These are phyloP conservation scores for Cydia pomonella DNA, from an alignment of 1,140 invertebrate species.

Conservation along the genomic window DNA sequence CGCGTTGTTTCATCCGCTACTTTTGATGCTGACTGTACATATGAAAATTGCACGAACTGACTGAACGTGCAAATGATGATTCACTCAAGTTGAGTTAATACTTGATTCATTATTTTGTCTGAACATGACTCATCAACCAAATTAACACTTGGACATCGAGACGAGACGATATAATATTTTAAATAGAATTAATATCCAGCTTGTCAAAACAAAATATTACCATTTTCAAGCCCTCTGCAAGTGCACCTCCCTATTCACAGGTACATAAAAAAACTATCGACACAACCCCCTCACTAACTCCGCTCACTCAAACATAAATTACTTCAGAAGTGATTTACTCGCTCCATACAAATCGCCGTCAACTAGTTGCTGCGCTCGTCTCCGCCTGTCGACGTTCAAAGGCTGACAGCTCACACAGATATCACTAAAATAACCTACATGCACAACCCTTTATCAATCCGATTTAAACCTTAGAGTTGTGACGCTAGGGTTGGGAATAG, in stretches of 20 bases:
- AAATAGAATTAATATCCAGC: too few species aligned
- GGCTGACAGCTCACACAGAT: constrained; percentile 27
- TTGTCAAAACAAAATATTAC: too few species aligned
- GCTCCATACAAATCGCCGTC: constrained; percentile 61
- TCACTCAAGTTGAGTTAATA: too few species aligned
- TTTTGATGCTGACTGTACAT: too few species aligned
- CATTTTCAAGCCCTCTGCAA: too few species aligned
- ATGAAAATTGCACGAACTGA: too few species aligned
- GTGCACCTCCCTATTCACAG: neutral
- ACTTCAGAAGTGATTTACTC: constrained; percentile 73
- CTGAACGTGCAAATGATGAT: too few species aligned
- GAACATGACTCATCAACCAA: too few species aligned
- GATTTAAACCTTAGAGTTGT: neutral
- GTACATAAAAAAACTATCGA: constrained; percentile 41
- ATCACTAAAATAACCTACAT: neutral
- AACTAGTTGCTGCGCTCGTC: constrained; percentile 57
- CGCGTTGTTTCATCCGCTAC: too few species aligned
- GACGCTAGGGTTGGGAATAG: neutral
- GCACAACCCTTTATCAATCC: neutral
- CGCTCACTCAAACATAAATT: constrained; percentile 57
- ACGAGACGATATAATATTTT: too few species aligned
- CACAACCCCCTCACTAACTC: constrained; percentile 47
- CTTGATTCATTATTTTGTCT: too few species aligned
- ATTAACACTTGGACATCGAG: too few species aligned
- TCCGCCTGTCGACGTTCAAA: constrained; percentile 48